These are phyloP conservation scores for Callopanchax toddi DNA, from an alignment of 2,113 vertebrate species.

Conservation along the genomic window DNA sequence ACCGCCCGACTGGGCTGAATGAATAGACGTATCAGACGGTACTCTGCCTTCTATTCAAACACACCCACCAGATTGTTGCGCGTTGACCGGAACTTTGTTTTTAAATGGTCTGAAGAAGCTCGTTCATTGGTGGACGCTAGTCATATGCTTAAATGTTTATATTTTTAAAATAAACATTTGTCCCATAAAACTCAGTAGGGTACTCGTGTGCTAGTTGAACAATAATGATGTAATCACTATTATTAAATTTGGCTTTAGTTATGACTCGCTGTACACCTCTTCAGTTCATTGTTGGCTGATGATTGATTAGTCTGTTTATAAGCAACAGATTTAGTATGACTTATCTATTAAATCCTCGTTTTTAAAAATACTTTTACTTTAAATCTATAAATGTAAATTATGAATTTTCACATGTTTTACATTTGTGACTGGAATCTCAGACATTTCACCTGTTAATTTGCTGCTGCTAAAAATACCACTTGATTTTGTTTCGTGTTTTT, in stretches of 20 bases:
- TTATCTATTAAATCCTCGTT: too few relatives aligned
- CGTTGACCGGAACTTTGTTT: slow-evolving; percentile 77
- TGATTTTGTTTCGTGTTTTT: slow-evolving; percentile 12
- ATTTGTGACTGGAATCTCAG: neutral
- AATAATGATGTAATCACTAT: too few relatives aligned
- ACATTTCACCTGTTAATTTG: neutral
- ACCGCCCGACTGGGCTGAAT: slow-evolving; percentile 44
- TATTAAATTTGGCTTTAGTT: neutral
- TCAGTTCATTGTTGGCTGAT: neutral
- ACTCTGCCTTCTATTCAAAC: slow-evolving; percentile 48
- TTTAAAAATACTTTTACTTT: too few relatives aligned
- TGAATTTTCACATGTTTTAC: too few relatives aligned
- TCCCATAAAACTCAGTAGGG: neutral
- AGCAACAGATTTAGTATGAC: too few relatives aligned
- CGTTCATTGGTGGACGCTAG: slow-evolving; percentile 58
- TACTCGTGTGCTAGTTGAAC: too few relatives aligned
- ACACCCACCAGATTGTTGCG: slow-evolving; percentile 70
- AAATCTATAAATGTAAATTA: neutral
- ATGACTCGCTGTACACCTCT: neutral
- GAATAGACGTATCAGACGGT: neutral
- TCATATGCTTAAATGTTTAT: slow-evolving; percentile 51
- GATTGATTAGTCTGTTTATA: neutral
- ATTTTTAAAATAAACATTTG: slow-evolving; percentile 36
- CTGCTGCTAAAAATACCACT: neutral
- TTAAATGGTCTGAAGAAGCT: slow-evolving; percentile 83